Conservation (phyloP, 2,113 vertebrate genomes). For the Carlito syrichta region DNA sequence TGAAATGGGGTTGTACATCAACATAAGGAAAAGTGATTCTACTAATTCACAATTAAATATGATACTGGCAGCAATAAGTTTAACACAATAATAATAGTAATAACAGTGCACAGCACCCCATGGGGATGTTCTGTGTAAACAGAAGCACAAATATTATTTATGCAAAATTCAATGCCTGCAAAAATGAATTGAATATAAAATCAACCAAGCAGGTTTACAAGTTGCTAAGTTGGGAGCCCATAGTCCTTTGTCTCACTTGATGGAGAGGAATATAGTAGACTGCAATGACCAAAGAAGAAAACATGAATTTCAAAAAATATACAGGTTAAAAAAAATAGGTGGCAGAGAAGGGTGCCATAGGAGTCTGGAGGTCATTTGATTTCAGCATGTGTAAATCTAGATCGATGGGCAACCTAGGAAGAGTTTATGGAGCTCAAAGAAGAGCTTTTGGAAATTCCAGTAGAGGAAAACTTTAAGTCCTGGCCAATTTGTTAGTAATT, state of each 20-base stretch:
- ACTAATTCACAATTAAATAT: conserved; percentile 70
- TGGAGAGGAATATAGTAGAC: not conserved
- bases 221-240: conserved; percentile 56
- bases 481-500: conserved; percentile 70
- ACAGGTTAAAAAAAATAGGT: not conserved
- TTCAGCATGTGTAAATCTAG: conserved; percentile 34
- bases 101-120: conserved; percentile 22
- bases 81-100: conserved; percentile 45
- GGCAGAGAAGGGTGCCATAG: not conserved
- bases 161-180: conserved; percentile 60
- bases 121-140: conserved; percentile 46
- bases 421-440: conserved; percentile 67
- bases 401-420: not conserved
- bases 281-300: conserved; percentile 14
- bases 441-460: conserved; percentile 56
- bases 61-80: not conserved
- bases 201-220: conserved; percentile 63
- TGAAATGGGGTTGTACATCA: not conserved
- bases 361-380: conserved; percentile 56
- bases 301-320: not conserved
- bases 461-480: conserved; percentile 65
- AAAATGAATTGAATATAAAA: conserved; percentile 73
- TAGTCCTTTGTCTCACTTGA: not conserved
- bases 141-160: conserved; percentile 68
- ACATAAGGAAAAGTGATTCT: conserved; percentile 56